phyloP scores from a whole-genome alignment of 2,113 vertebrate genomes.

The Panthera uncia region DNA sequence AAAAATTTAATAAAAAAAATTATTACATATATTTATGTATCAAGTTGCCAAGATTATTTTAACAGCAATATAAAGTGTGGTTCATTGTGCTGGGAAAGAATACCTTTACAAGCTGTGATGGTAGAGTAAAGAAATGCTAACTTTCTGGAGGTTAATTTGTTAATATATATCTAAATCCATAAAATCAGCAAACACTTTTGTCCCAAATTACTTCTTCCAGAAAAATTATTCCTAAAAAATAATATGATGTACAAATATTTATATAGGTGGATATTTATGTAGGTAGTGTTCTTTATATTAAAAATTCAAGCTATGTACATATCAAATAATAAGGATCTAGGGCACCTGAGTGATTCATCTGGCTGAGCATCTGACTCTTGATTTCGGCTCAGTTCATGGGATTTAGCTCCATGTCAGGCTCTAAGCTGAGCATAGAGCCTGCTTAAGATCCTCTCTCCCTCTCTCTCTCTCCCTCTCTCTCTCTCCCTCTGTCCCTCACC shows the following conservation, averaged over 20 bases:
- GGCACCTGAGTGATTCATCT: no score
- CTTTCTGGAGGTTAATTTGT: not conserved
- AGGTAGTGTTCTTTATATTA: not conserved
- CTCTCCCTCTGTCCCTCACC: no score
- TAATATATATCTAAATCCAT: not conserved
- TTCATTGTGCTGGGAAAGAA: not conserved
- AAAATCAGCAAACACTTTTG: not conserved
- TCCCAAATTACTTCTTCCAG: not conserved
- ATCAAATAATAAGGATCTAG: not conserved
- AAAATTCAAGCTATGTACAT: not conserved
- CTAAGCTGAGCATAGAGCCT: no score
- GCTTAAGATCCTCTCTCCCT: no score
- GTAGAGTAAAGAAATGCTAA: not conserved
- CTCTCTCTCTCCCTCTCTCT: no score
- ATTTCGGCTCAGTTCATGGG: no score
- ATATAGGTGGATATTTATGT: not conserved
- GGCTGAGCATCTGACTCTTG: no score
- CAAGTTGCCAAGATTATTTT: not conserved
- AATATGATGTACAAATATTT: not conserved
- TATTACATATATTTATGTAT: not conserved
- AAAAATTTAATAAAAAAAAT: not conserved
- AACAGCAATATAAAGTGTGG: not conserved
- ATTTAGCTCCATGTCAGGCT: no score
- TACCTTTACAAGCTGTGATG: not conserved
- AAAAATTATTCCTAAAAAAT: slow-evolving; percentile 36